Conservation (phyloP, 2,113 vertebrate species). For the Ceyx cyanopectus region DNA sequence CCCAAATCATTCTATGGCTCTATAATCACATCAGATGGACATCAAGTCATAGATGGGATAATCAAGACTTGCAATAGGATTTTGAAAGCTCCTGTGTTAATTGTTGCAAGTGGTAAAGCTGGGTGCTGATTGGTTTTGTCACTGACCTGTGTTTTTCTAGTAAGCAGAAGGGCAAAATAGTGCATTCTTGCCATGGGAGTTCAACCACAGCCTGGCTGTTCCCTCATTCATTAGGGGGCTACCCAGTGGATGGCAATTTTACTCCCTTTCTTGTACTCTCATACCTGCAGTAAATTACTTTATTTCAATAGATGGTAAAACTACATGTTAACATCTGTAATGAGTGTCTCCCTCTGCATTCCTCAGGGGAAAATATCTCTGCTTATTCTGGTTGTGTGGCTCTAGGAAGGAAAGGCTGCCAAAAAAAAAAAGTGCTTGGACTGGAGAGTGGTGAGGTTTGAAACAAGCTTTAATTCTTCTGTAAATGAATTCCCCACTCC, state of each 20-base stretch:
- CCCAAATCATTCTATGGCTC: neutral
- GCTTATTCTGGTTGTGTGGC: neutral
- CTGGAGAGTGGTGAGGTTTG: neutral
- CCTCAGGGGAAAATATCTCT: neutral
- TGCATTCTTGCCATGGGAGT: neutral
- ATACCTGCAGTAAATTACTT: neutral
- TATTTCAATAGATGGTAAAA: neutral
- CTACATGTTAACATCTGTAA: neutral
- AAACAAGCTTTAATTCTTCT: slow-evolving; percentile 26
- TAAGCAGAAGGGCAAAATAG: neutral
- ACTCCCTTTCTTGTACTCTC: neutral
- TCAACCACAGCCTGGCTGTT: neutral
- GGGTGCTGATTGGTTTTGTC: neutral
- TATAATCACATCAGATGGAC: neutral
- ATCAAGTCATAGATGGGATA: neutral
- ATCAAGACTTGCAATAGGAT: neutral
- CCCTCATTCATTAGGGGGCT: neutral
- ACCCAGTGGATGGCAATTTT: neutral
- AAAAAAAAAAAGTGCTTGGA: neutral
- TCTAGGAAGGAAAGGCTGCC: slow-evolving; percentile 15
- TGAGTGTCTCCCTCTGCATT: neutral
- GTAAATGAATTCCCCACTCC: slow-evolving; percentile 1
- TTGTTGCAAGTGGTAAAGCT: neutral
- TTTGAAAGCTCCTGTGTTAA: neutral
- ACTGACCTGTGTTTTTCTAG: neutral